Evolutionary conservation across 2,113 vertebrate genomes (phyloP).

Genomic region (Cebus imitator): DNA sequence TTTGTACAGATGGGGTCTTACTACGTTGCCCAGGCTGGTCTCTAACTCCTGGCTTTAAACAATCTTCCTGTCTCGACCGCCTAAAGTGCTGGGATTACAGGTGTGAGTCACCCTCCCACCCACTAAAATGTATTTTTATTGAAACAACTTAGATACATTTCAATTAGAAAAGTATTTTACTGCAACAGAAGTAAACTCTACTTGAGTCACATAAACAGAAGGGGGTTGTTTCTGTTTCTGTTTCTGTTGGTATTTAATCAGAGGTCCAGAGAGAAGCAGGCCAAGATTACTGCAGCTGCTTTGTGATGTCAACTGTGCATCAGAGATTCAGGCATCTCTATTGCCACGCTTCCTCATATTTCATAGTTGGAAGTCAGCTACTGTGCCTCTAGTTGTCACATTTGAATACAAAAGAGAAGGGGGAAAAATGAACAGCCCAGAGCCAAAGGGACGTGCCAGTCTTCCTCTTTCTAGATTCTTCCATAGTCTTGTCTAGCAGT

Average conservation of each 20-base stretch:
- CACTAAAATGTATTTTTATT: not conserved
- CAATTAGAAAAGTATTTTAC: not conserved
- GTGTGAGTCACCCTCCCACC: no score
- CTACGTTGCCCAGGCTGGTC: no score
- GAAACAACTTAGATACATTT: not conserved
- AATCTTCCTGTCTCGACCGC: no score
- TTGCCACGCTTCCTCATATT: not conserved
- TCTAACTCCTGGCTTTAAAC: no score
- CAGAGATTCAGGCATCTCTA: not conserved
- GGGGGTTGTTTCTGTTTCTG: not conserved
- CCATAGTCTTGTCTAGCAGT: not conserved
- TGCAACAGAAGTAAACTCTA: not conserved
- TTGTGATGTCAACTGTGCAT: not conserved
- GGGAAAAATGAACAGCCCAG: not conserved
- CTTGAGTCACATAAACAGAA: not conserved
- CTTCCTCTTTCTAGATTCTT: not conserved
- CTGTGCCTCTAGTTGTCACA: not conserved
- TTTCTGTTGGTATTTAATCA: not conserved
- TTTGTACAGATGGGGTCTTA: no score
- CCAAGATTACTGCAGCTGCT: not conserved
- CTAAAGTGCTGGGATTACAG: no score
- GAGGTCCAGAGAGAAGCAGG: not conserved
- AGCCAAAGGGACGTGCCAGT: not conserved
- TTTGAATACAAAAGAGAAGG: not conserved
- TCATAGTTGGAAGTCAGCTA: not conserved